Base-by-base conservation (phyloP, 2,113 vertebrate genomes). In the Elgaria multicarinata region DNA sequence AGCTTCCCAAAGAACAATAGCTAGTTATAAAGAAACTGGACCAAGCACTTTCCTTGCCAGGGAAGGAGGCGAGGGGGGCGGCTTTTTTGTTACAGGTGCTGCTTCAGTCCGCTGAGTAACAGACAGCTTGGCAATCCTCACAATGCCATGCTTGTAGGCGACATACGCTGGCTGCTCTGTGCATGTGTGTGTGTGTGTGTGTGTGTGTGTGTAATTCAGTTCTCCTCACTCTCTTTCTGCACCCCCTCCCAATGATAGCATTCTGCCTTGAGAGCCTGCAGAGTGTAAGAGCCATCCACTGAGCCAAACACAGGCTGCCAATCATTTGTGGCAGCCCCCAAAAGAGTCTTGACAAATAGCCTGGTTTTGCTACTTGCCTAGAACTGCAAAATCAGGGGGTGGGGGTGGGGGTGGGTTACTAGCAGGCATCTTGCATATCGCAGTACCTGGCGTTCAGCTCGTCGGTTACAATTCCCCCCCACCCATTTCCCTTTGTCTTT, bases 51-150 rank as follows among this genome's bases (percentile, higher is more conserved):
- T 72, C 31, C 18, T 3, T 62, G 72, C 85, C 86, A 87, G 13
- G 31, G 64, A 36, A 39, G 8, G 7, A 14, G n/a, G 46, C 55
- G 42, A 9, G 50, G 33, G 24, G 39, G 8, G 2, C 10, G 2
- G 67, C 33, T 16, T 69, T n/a, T 91, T 91, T 84, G 80, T 71
- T 44, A 67, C 46, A 55, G 62, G 79, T 87, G 72, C 90, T 13
- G 28, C 74, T 84, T 76, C 31, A 64, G 24, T 71, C 64, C 71
- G 50, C 64, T 72, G 39, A 62, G 33, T 26, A 62, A 84, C 62
- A 36, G 75, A 39, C 82, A 33, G 13, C n/a, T 62, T 87, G 81
- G 58, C 88, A 77, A 8, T 39, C 36, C 9, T 1, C n/a, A 83
- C 26, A 78, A 42, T 84, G 82, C 86, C 79, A 20, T 36, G 4